Evolutionary conservation across 2,113 vertebrate species (phyloP).

Genomic region (Eonycteris spelaea): DNA sequence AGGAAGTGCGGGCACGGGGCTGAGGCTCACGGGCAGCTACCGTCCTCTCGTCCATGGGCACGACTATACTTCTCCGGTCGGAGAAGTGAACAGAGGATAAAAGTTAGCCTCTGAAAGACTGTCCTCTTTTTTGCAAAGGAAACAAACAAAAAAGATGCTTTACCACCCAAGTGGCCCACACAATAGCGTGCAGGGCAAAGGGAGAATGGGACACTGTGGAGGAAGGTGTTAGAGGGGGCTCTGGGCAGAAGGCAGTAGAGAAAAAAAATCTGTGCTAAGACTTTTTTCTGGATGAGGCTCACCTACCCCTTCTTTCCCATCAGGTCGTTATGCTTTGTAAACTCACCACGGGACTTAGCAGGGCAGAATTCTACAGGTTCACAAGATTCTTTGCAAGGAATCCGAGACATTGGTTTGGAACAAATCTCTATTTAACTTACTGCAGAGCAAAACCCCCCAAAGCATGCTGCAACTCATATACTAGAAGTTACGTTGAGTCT

Average conservation of each 20-base stretch:
- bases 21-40: background rate
- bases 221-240: background rate
- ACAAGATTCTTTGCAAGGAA: background rate
- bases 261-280: background rate
- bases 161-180: background rate
- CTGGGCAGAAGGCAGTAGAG: background rate
- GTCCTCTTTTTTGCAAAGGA: background rate
- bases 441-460: background rate
- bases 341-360: background rate
- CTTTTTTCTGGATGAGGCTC: background rate
- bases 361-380: background rate
- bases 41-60: fast-evolving
- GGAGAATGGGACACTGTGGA: background rate
- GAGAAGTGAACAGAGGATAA: background rate
- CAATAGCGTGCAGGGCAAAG: background rate
- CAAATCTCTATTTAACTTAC: background rate
- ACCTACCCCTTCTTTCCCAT: background rate
- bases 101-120: background rate
- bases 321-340: background rate
- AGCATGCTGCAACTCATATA: background rate
- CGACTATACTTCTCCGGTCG: background rate
- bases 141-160: background rate
- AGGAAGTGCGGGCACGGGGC: fast-evolving
- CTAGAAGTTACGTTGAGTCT: background rate
- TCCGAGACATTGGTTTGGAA: background rate